A percentile compares a stretch with the other conserved stretches of the same genome.
These are phyloP conservation scores for Heliconius charithonia DNA, from an alignment of 2,888 invertebrate species.

Conservation along the genomic window DNA sequence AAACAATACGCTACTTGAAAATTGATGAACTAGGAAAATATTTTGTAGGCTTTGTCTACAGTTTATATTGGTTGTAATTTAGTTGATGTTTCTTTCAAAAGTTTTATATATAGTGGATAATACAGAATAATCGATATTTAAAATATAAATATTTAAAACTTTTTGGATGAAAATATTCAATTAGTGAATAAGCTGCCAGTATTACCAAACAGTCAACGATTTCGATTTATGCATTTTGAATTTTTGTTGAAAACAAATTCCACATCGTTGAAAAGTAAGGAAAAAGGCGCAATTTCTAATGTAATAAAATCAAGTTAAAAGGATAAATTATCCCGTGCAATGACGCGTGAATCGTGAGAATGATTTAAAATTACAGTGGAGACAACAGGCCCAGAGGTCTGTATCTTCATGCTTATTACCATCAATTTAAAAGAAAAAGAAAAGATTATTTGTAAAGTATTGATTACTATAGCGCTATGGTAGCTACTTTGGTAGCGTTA, in stretches of 20 bases:
- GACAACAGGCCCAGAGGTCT: not conserved
- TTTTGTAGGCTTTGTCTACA: slow-evolving; percentile 26
- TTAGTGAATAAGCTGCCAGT: too few species aligned
- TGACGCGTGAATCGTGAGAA: slow-evolving; percentile 26
- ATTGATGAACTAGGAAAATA: slow-evolving; percentile 28
- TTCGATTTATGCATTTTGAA: not conserved
- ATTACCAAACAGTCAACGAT: not conserved
- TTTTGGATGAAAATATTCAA: not conserved
- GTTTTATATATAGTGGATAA: not conserved
- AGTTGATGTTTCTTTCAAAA: not conserved
- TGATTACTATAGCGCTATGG: not conserved
- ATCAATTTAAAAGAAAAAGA: not conserved
- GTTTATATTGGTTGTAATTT: not conserved
- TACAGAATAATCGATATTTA: too few species aligned
- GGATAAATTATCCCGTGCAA: slow-evolving; percentile 12
- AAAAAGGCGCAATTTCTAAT: not conserved
- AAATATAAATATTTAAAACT: too few species aligned
- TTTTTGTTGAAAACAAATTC: not conserved
- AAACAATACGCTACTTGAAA: slow-evolving; percentile 34
- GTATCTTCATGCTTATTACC: slow-evolving; percentile 3
- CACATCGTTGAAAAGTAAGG: not conserved
- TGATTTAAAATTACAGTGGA: slow-evolving; percentile 21
- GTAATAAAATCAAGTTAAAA: slow-evolving; percentile 15
- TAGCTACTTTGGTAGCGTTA: not conserved
- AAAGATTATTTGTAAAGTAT: not conserved